Conservation (phyloP, 2,113 vertebrate genomes). For the Osmerus mordax region DNA sequence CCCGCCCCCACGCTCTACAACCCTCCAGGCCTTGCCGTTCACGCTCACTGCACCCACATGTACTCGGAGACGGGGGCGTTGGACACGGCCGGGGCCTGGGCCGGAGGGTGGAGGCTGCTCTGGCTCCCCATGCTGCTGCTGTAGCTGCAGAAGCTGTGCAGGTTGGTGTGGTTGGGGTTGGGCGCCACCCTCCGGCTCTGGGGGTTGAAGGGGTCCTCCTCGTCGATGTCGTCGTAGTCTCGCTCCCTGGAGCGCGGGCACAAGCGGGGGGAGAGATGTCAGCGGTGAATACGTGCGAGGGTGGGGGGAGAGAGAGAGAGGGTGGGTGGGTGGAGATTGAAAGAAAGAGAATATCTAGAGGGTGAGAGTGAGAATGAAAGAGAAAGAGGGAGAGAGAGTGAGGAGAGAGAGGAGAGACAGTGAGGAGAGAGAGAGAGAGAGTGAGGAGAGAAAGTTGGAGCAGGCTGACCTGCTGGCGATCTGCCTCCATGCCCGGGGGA, state of each 20-base stretch:
- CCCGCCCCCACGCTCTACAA: neutral
- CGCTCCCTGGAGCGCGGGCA: conserved; percentile 70
- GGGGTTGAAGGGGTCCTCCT: conserved; percentile 91
- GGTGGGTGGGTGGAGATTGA: neutral
- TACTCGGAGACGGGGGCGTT: conserved; percentile 87
- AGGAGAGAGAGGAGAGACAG: neutral
- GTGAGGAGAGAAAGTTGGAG: neutral
- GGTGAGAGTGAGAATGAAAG: conserved; percentile 18
- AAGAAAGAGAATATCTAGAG: neutral
- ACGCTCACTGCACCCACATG: conserved; percentile 74
- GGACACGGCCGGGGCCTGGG: conserved; percentile 72
- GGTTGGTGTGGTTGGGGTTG: conserved; percentile 74
- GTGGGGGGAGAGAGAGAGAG: neutral
- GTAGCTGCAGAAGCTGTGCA: conserved; percentile 95
- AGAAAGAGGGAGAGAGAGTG: neutral
- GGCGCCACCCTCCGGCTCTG: conserved; percentile 78
- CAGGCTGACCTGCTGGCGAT: conserved; percentile 74
- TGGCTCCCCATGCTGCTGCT: conserved; percentile 96
- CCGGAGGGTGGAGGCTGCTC: conserved; percentile 84
- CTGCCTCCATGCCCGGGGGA: conserved; percentile 81
- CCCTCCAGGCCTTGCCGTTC: neutral
- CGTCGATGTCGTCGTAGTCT: conserved; percentile 89
- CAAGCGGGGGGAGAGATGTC: neutral
- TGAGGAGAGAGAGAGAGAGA: neutral
- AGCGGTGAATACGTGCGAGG: neutral